Evolutionary conservation across 92 coral and sea anemone species (phyloP), one percentile per base, ranked within the genome.

Genomic region (Epizoanthus scotinus): DNA sequence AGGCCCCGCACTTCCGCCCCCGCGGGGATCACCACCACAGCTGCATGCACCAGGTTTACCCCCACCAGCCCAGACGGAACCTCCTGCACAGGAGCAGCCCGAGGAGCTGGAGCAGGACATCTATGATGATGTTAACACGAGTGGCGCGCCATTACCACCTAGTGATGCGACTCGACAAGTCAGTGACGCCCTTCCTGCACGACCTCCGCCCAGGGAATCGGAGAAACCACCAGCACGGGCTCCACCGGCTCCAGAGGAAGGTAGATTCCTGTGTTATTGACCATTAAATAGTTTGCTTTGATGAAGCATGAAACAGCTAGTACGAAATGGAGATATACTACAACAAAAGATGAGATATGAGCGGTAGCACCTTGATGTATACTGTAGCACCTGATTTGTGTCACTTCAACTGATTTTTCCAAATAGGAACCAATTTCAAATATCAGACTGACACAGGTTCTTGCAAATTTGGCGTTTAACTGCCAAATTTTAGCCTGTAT

Each of bases 31-130:
- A 47, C 65, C 65, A 12, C 78, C 78, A 14, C 64, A 63, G 49
- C 47, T 7, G 5, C 29, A 52, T 21, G 27, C 78, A 26, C 52
- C 60, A 53, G 5, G 62, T 50, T 44, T 55, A 20, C 80, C 80
- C 5, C 20, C 68, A 40, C 78, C 81, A 19, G 22, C 81, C 28
- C 56, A 20, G 10, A 58, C 53, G 14, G 53, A 75, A 10, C n/a
- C 38, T 22, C 81, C 66, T 20, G 22, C 36, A n/a, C 67, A 36
- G 18, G 79, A 73, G 29, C 73, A 71, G 10, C 18, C 42, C 8
- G 67, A 75, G 57, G 90, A 79, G 0, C 88, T 72, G 25, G 44
- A 85, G 0, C 84, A 91, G 55, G 95, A 88, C 20, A 63, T 89
- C 9, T 69, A 87, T 12, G 90, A 79, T 26, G 90, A 89, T 42